phyloP scores from a whole-genome alignment of 2,888 invertebrate genomes.

The Gari tellinella region DNA sequence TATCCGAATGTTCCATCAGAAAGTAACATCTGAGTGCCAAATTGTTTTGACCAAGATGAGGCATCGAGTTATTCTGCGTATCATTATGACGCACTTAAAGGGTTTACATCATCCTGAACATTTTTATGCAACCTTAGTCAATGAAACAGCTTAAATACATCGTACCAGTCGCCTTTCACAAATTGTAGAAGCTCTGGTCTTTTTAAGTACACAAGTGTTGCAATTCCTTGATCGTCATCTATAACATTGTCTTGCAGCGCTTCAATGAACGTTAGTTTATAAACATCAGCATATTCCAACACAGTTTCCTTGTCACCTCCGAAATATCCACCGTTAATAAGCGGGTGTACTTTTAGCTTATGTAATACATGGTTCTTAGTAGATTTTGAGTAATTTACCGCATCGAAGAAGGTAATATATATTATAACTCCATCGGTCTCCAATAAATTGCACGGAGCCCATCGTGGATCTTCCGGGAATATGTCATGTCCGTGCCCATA shows the following conservation, averaged over 20 bases:
- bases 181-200: slow-evolving; percentile 27
- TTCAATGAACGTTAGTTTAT: slow-evolving; percentile 28
- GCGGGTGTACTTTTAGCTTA: slow-evolving; percentile 17
- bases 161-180: slow-evolving; percentile 32
- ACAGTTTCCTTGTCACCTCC: slow-evolving; percentile 35
- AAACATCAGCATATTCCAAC: slow-evolving; percentile 27
- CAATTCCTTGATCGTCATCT: slow-evolving; percentile 45
- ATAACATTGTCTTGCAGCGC: slow-evolving; percentile 29
- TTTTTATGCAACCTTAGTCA: too few species aligned
- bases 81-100: too few species aligned
- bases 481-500: too few species aligned
- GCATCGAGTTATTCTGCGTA: too few species aligned
- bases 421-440: too few species aligned
- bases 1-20: too few species aligned
- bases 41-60: too few species aligned
- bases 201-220: slow-evolving; percentile 25
- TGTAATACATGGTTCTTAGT: slow-evolving; percentile 3
- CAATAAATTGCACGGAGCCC: too few species aligned
- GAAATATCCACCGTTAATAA: slow-evolving; percentile 39
- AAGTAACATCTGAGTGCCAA: too few species aligned
- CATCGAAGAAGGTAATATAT: too few species aligned
- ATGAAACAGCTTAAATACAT: slow-evolving; percentile 38
- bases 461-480: too few species aligned
- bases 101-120: too few species aligned
- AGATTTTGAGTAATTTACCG: slow-evolving; percentile 6